A percentile compares a stretch with the other conserved stretches of the same genome.
Evolutionary conservation across 2,888 invertebrate genomes (phyloP).

Genomic region (Drosophila niveifrons): DNA sequence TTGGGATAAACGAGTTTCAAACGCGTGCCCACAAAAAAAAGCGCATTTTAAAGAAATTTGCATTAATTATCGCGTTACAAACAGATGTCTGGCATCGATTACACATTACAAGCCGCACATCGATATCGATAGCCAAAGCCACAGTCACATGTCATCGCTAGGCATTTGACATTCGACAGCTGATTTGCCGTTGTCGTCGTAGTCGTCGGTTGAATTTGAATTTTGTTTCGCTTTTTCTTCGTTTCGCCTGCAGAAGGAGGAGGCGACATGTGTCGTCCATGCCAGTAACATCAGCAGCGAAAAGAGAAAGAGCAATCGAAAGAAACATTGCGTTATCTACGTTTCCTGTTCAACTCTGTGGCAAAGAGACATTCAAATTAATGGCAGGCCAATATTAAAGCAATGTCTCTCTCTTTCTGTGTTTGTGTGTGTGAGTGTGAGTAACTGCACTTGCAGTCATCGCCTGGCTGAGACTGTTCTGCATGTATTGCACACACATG

Average conservation of each 20-base stretch:
- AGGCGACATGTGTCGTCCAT: conserved; percentile 61
- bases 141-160: conserved; percentile 38
- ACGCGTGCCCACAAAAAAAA: conserved; percentile 4
- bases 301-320: conserved; percentile 4
- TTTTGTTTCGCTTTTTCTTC: neutral
- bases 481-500: conserved; percentile 67
- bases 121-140: conserved; percentile 43
- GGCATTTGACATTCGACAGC: conserved; percentile 50
- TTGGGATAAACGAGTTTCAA: conserved; percentile 12
- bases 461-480: conserved; percentile 37
- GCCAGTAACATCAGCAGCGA: neutral
- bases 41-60: conserved; percentile 5
- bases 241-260: neutral
- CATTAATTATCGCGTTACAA: conserved; percentile 31
- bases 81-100: conserved; percentile 42
- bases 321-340: conserved; percentile 59
- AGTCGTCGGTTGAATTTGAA: conserved; percentile 31
- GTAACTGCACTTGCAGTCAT: conserved; percentile 22
- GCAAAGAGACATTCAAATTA: conserved; percentile 60
- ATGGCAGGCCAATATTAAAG: conserved; percentile 63
- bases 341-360: conserved; percentile 64
- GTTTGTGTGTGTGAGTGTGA: neutral
- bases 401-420: conserved; percentile 15
- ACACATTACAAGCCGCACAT: conserved; percentile 15
- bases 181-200: conserved; percentile 32